Conservation (phyloP, 23 tunicate species). For the Halocynthia aurantium region DNA sequence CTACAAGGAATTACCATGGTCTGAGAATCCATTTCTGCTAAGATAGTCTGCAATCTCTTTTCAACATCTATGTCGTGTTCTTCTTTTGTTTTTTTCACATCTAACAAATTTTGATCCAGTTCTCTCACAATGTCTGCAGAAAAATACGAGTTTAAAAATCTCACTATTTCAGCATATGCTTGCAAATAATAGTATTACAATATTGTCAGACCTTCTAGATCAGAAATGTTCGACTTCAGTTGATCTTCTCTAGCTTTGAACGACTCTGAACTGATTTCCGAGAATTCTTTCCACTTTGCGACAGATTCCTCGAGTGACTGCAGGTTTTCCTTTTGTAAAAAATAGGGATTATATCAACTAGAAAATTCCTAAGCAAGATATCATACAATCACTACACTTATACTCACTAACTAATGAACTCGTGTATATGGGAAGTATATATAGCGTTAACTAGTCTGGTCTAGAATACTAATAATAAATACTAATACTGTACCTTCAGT, state of each 20-base stretch:
- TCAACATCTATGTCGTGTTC: constrained; percentile 42
- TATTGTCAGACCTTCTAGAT: constrained; percentile 13
- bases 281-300: constrained; percentile 19
- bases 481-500: not conserved
- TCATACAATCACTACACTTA: too few species aligned
- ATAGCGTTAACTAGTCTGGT: too few species aligned
- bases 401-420: too few species aligned
- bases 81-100: constrained; percentile 26
- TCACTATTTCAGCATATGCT: not conserved
- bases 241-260: constrained; percentile 15
- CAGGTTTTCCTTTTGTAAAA: constrained; percentile 30
- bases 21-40: constrained; percentile 55
- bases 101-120: not conserved
- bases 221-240: not conserved
- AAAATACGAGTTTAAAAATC: not conserved
- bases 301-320: constrained; percentile 28
- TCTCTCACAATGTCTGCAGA: constrained; percentile 16
- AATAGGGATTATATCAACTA: not conserved
- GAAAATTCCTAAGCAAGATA: not conserved
- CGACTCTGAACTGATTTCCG: constrained; percentile 3
- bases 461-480: too few species aligned
- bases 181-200: too few species aligned
- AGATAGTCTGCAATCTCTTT: constrained; percentile 52
- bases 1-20: constrained; percentile 34
- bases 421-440: too few species aligned